Evolutionary conservation across 2,888 invertebrate species (phyloP), one percentile per base, ranked within the genome.

Genomic region (Netelia fuscicornis): DNA sequence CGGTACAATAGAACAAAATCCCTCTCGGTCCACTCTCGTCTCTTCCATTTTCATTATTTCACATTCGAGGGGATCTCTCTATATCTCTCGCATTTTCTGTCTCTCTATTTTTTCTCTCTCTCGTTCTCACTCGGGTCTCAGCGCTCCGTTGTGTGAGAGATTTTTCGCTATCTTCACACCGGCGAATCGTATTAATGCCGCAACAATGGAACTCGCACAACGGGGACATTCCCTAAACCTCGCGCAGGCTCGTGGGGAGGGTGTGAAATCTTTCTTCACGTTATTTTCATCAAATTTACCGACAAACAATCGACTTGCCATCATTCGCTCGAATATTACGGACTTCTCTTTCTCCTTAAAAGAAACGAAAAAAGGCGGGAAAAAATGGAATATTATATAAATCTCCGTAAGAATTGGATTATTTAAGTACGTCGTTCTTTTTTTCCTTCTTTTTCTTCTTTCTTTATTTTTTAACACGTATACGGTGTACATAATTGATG

Each of bases 11-110:
- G 42, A 37, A 9, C 11, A 65, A 60, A 75, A 52, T 44, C 37
- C 20, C 20, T 60, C 52, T 52, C 52, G 23, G 42, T 17, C 11
- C 30, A 30, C 17, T 13, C n/a, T 17, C 2, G 37, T 62, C 17
- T 54, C 48, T 70, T 3, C 10, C 64, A 71, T 76, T 76, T 80
- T 76, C 30, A 72, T 81, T 77, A 77, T 75, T 83, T 79, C 64
- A n/a, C 60, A 71, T 44, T 54, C 71, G 52, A 62, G 72, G n/a
- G 10, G 17, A 58, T 42, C 48, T 30, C 58, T 58, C 25, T 58
- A 30, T 30, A 30, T 30, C 30, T 30, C 30, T 30, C 30, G 5
- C 30, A 30, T 30, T 30, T 5, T 30, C 30, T 30, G 3, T 30
- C 30, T 30, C 30, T 30, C 5, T 30, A 0, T 30, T 5, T 58